Evolutionary conservation across 2,888 invertebrate species (phyloP).

Genomic region (Schizaphis graminum): DNA sequence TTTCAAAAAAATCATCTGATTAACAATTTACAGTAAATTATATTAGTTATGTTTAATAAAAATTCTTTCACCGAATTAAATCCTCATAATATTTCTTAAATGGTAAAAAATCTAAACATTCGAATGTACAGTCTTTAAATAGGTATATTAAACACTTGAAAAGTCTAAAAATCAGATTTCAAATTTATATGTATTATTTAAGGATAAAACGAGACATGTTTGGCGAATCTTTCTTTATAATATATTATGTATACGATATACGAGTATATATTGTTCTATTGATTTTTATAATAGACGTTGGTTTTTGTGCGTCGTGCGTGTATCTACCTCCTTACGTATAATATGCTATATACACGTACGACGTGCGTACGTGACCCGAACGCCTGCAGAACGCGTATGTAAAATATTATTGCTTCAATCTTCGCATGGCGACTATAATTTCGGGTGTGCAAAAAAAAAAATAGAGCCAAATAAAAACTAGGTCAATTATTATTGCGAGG

Average conservation of each 20-base stretch:
- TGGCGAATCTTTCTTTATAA: background rate
- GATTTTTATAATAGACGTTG: background rate
- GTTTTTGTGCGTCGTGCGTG: background rate
- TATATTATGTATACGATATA: background rate
- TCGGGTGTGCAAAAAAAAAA: conserved; percentile 28
- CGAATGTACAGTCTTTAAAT: background rate
- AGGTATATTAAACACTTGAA: no score
- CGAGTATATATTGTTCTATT: background rate
- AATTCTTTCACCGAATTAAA: background rate
- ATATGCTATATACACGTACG: background rate
- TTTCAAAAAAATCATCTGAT: background rate
- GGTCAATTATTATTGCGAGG: conserved; percentile 32
- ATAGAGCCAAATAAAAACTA: conserved; percentile 19
- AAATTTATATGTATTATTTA: background rate
- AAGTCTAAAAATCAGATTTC: background rate
- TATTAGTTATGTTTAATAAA: background rate
- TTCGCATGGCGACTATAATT: background rate
- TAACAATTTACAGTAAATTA: background rate
- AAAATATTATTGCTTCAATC: background rate
- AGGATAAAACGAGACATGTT: background rate
- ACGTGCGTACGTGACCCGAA: conserved; percentile 13
- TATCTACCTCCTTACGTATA: background rate
- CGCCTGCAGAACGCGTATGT: conserved; percentile 19
- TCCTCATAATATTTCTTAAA: background rate
- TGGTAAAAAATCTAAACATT: background rate